Base-by-base conservation (phyloP, 2,888 invertebrate species). In the Sphaerophoria rueppellii region DNA sequence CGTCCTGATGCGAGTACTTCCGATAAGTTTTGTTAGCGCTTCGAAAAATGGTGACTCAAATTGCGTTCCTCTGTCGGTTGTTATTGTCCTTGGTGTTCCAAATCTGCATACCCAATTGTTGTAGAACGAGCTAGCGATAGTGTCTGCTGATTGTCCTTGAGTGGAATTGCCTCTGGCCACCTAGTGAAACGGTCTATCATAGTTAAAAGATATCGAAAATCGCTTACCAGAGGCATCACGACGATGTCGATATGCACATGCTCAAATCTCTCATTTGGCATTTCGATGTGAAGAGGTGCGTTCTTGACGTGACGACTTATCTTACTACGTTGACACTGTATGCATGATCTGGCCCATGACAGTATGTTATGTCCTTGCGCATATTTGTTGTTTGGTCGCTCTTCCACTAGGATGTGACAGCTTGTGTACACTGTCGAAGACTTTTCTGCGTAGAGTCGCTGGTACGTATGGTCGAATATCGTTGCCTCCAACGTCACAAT, bases 241-340 rank as follows among this genome's bases (percentile, higher is more conserved):
- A 80, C 63, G 9, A 63, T 61, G 52, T 81, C 74, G 40, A 74
- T 57, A 32, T 70, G 71, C 0, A 73, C 73, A 24, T 79, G 71
- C 0, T 48, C 50, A 48, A 81, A 75, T n/a, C 74, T 37, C 4
- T 52, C 58, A 24, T 40, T 65, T 24, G 75, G 80, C 60, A 80
- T 57, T 32, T 40, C 12, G 14, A 80, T 80, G 14, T 80, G 61
- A 63, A 54, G 55, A 12, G 80, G 74, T 43, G 32, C 11, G 24
- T 80, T 80, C 40, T 70, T 74, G 11, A 80, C 74, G 14, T 63
- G 74, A 0, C 67, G 60, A n/a, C 16, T 16, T 43, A 61, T 43
- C 32, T 79, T 72, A 37, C 54, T 61, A 1, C 52, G 58, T 14
- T 78, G 63, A 9, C 71, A 71, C 4, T 52, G 57, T 12, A 70